These are phyloP conservation scores for Melanotaenia parkinsoni DNA, from an alignment of 2,797 vertebrate genomes.

Conservation along the genomic window DNA sequence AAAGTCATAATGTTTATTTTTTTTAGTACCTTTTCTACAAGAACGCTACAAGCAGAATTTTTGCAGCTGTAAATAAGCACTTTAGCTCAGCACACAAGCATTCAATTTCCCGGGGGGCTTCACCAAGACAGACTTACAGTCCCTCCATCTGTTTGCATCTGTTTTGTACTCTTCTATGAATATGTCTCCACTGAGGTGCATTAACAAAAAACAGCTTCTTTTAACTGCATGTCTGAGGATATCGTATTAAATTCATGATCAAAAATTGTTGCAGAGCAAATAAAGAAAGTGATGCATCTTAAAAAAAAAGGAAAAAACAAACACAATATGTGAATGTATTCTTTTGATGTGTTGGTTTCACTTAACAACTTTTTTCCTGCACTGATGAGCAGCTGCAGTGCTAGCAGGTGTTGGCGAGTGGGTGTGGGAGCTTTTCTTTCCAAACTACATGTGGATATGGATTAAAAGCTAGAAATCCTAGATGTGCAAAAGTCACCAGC, in stretches of 20 bases:
- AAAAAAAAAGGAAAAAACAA: too few species aligned
- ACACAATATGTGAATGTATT: neutral
- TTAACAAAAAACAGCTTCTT: neutral
- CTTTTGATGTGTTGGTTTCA: neutral
- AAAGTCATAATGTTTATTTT: too few species aligned
- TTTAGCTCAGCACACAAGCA: constrained; percentile 33
- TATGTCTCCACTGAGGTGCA: neutral
- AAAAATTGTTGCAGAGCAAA: neutral
- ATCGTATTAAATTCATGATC: neutral
- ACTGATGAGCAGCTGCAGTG: constrained; percentile 14
- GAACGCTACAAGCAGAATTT: too few species aligned
- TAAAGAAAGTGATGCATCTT: neutral
- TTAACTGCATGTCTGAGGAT: neutral
- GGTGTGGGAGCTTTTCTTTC: neutral
- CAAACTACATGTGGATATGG: constrained; percentile 7
- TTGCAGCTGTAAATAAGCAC: constrained; percentile 19
- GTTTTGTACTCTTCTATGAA: neutral
- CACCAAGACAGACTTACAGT: constrained; percentile 43
- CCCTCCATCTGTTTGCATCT: constrained; percentile 51
- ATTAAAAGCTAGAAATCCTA: constrained; percentile 1
- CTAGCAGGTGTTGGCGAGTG: neutral
- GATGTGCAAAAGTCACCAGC: neutral
- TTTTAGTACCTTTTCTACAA: too few species aligned
- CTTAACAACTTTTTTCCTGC: neutral
- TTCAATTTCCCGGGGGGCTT: constrained; percentile 14